Base-by-base conservation (phyloP, 2,113 vertebrate species). In the Chamaea fasciata region DNA sequence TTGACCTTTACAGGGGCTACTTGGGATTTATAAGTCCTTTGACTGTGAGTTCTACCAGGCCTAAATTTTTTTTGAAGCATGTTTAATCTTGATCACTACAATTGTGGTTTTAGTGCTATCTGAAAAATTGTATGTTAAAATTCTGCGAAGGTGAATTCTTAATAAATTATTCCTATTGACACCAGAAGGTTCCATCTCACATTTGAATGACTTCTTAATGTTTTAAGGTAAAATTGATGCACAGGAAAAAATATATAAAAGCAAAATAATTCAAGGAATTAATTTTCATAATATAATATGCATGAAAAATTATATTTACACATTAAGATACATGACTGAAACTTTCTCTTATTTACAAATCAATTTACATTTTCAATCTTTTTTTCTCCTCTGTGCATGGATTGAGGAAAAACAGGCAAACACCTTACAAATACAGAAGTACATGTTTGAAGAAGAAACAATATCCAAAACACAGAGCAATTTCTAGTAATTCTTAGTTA, bases 1-100 rank as follows among this genome's bases (percentile, higher is more conserved):
- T 21, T 92, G 90, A 95, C 84, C 89, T 96, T 94, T 88, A 70
- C 39, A 70, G 33, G 67, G 59, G 62, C 47, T 96, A 28, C 65
- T 79, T 79, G 78, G 87, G 79, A 84, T 41, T 86, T 82, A 2
- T 14, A 95, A 81, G 28, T 94, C 83, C 60, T 76, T 89, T 18
- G 16, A 60, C 85, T 87, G 37, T 78, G 59, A 84, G 27, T 50
- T 47, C n/a, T 83, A 82, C 41, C 63, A 47, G 53, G 7, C 67
- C 82, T 95, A 63, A 74, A 63, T 37, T 92, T 95, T 97, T 95
- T 55, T 59, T n/a, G 27, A 65, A 74, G 31, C 49, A 64, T 85
- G n/a, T 41, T 84, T 39, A 41, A 49, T 49, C 30, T 74, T 30
- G 24, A 47, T 79, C 49, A 86, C 53, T 90, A 44, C 81, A 91